Percentiles rank a stretch among this genome's conserved stretches.
Evolutionary conservation across 2,113 vertebrate species (phyloP).

Genomic region (Gnathonemus longibarbis): DNA sequence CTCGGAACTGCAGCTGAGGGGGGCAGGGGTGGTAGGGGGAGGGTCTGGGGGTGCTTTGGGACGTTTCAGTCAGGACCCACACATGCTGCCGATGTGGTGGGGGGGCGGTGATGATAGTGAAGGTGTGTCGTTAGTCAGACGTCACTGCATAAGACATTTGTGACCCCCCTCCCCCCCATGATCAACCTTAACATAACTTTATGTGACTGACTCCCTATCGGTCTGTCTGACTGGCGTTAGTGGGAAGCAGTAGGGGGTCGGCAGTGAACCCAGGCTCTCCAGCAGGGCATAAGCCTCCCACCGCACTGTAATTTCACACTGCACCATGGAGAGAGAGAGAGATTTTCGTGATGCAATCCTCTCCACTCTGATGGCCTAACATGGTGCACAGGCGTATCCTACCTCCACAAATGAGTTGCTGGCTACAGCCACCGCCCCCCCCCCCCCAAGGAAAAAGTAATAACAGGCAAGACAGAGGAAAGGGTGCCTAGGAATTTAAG

Average conservation of each 20-base stretch:
- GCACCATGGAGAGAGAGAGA: slow-evolving; percentile 64
- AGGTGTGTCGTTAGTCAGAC: neutral
- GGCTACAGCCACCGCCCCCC: neutral
- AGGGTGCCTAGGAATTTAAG: neutral
- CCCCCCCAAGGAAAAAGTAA: neutral
- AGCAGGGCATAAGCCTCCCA: slow-evolving; percentile 49
- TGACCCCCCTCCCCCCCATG: neutral
- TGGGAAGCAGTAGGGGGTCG: neutral
- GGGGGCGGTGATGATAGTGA: too few species aligned
- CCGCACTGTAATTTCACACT: slow-evolving; percentile 76
- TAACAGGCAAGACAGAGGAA: neutral
- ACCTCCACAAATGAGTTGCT: neutral
- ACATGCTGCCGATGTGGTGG: neutral
- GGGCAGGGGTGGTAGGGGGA: neutral
- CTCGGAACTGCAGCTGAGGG: slow-evolving; percentile 45
- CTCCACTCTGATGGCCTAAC: slow-evolving; percentile 64
- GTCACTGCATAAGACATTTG: neutral
- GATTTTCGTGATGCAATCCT: slow-evolving; percentile 70
- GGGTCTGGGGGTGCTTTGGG: slow-evolving; percentile 41
- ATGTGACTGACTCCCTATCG: neutral
- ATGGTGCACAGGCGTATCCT: slow-evolving; percentile 48
- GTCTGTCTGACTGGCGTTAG: neutral
- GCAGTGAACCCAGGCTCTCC: neutral
- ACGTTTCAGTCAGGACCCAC: slow-evolving; percentile 60
- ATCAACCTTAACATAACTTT: neutral